phyloP scores from a whole-genome alignment of 2,888 invertebrate genomes.

The Sminthurinus aureus region DNA sequence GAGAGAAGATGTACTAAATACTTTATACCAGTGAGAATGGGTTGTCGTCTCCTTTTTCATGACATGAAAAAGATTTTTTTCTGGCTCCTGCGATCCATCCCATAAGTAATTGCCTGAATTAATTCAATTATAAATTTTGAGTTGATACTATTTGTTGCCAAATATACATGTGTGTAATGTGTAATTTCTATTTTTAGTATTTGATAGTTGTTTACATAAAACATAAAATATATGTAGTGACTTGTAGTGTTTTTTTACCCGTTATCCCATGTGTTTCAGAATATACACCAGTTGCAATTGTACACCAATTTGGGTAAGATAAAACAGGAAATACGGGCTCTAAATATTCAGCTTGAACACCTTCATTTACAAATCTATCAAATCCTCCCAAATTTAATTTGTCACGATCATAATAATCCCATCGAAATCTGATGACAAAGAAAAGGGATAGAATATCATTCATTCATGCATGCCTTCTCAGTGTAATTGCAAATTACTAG shows the following conservation, averaged over 20 bases:
- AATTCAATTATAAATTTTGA: too few species aligned
- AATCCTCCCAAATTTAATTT: slow-evolving; percentile 57
- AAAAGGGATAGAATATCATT: too few species aligned
- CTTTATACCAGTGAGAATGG: too few species aligned
- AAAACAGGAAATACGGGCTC: slow-evolving; percentile 60
- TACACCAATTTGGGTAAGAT: slow-evolving; percentile 61
- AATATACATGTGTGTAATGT: too few species aligned
- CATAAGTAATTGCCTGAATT: slow-evolving; percentile 63
- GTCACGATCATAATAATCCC: slow-evolving; percentile 59
- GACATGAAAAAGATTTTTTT: slow-evolving; percentile 46
- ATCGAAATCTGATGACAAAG: slow-evolving; percentile 60
- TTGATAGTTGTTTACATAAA: too few species aligned
- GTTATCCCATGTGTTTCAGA: slow-evolving; percentile 63
- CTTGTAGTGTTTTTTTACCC: too few species aligned
- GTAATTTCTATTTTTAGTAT: too few species aligned
- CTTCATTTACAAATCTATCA: slow-evolving; percentile 58
- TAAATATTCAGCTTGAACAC: slow-evolving; percentile 61
- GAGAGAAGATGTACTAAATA: too few species aligned
- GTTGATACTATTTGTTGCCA: too few species aligned
- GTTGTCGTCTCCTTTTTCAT: slow-evolving; percentile 49
- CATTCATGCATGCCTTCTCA: too few species aligned
- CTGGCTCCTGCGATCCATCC: slow-evolving; percentile 49
- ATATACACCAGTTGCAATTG: slow-evolving; percentile 60
- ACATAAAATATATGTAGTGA: too few species aligned
- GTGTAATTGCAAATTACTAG: too few species aligned